Evolutionary conservation across 2,797 vertebrate species (phyloP).

Genomic region (Ctenosaura bakeri): DNA sequence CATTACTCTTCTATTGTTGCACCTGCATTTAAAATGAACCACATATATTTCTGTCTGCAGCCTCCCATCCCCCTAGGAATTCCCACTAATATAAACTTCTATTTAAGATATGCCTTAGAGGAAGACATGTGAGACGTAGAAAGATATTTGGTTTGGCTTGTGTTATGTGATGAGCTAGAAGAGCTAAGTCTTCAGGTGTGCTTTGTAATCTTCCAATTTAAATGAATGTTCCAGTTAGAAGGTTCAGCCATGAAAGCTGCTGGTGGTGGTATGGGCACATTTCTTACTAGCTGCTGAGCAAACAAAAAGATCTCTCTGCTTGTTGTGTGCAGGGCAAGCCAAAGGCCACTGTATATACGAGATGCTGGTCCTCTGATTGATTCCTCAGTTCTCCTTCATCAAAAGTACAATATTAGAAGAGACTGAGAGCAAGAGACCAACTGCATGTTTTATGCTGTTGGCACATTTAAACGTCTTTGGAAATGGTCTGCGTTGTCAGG

Average conservation of each 20-base stretch:
- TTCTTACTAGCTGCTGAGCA: neutral
- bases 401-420: conserved; percentile 36
- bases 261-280: accelerated
- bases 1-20: neutral
- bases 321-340: neutral
- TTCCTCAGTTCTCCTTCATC: conserved; percentile 31
- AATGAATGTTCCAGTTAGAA: neutral
- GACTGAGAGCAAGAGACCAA: neutral
- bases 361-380: conserved; percentile 16
- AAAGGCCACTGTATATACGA: neutral
- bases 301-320: conserved; percentile 39
- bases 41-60: neutral
- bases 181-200: neutral
- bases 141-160: neutral
- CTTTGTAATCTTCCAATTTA: neutral
- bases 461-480: conserved; percentile 54
- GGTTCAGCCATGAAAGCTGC: neutral
- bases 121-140: neutral
- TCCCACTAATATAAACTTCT: neutral
- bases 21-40: neutral
- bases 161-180: neutral
- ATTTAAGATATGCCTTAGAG: neutral
- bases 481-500: conserved; percentile 15
- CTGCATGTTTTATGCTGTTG: neutral
- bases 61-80: too few species aligned